Base-by-base conservation (phyloP, 2,888 invertebrate genomes). In the Chrysodeixis includens region DNA sequence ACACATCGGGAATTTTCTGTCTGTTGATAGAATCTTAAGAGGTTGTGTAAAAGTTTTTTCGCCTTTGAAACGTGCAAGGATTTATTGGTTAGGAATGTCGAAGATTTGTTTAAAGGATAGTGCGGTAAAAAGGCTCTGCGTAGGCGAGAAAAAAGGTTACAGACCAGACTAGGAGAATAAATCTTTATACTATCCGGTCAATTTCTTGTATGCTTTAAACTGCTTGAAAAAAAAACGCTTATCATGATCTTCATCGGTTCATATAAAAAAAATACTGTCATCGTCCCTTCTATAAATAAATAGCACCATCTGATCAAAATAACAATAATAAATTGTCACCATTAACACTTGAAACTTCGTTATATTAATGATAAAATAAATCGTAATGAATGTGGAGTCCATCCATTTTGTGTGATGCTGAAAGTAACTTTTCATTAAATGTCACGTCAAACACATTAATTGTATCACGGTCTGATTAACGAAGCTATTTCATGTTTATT, bases 341-440 rank as follows among this genome's bases (percentile, higher is more conserved):
- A 40, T 40, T 40, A 26, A 26, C 26, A 26, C 26, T 26, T 26
- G 3, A 26, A 26, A 4, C 3, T 40, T n/a, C 5, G 40, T 40
- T 5, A 14, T n/a, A 40, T 40, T n/a, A 40, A 40, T 40, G n/a
- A 40, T n/a, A n/a, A 51, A 14, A 54, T 55, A 54, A 57, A 57
- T 56, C n/a, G 20, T 22, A 20, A 62, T 16, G 16, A 40, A 40
- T n/a, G 20, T 16, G 32, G 40, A 16, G 16, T 14, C 57, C 30
- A 69, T 62, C 20, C 1, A 55, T 55, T 56, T 62, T 20, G 26
- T 32, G 54, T 20, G 26, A 44, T 35, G 26, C 32, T 55, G 40
- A 14, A 59, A 26, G 16, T 60, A 54, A 35, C 56, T 32, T 60
- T 55, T 14, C n/a, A 58, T 58, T 61, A 30, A 71, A 58, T 71